Percentiles rank a stretch among this genome's conserved stretches.
Evolutionary conservation across 1,140 invertebrate species (phyloP).

Genomic region (Argopecten irradians): DNA sequence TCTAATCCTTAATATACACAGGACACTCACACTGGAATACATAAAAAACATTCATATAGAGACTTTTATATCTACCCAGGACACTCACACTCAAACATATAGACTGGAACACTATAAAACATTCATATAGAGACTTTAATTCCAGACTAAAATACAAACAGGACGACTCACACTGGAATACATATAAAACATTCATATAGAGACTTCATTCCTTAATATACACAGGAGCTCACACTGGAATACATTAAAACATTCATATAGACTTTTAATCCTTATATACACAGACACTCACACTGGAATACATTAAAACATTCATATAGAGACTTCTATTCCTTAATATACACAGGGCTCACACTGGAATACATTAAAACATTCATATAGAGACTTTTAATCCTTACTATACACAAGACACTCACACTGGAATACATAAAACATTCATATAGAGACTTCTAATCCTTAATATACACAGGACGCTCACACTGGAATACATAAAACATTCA

Average conservation of each 20-base stretch:
- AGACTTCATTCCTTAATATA: not conserved
- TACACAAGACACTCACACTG: not conserved
- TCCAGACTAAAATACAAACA: too few relatives aligned
- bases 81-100: not conserved
- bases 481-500: not conserved
- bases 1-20: slow-evolving; percentile 5
- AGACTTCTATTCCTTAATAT: not conserved
- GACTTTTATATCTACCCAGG: not conserved
- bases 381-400: not conserved
- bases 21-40: not conserved
- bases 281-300: not conserved
- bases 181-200: too few relatives aligned
- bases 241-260: too few relatives aligned
- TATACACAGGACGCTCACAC: not conserved
- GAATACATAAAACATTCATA: too few relatives aligned
- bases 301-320: too few relatives aligned
- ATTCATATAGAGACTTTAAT: not conserved
- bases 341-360: not conserved
- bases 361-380: too few relatives aligned
- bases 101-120: too few relatives aligned
- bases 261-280: not conserved
- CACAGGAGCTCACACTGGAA: not conserved
- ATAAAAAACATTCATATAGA: too few relatives aligned
- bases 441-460: not conserved
- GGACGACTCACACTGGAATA: not conserved